Evolutionary conservation across 2,888 invertebrate genomes (phyloP).

Genomic region (Coecobrya sp.): DNA sequence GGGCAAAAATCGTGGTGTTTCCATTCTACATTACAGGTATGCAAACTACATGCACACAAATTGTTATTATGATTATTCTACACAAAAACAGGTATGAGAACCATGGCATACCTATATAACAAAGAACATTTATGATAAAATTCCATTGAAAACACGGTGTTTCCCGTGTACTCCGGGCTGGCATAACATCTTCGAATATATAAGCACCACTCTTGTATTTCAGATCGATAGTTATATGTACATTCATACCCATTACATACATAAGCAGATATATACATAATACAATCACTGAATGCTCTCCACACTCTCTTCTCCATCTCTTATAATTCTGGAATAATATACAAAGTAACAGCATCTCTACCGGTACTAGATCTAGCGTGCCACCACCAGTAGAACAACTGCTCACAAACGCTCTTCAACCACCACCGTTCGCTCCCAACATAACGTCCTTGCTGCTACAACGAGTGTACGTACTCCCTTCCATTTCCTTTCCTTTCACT

Average conservation of each 20-base stretch:
- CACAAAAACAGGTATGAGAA: background rate
- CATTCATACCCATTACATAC: background rate
- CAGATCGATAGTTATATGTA: constrained; percentile 65
- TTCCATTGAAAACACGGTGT: background rate
- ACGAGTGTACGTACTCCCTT: constrained; percentile 31
- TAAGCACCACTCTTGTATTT: constrained; percentile 32
- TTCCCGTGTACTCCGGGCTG: background rate
- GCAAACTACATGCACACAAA: constrained; percentile 18
- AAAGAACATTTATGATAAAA: background rate
- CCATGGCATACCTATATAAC: background rate
- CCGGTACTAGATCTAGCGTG: background rate
- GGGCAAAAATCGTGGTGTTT: constrained; percentile 16
- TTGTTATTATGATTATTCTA: background rate
- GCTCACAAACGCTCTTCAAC: constrained; percentile 42
- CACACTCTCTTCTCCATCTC: background rate
- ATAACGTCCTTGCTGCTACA: background rate
- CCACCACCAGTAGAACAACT: constrained; percentile 49
- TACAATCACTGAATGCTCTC: background rate
- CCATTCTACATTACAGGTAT: constrained; percentile 32
- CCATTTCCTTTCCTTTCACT: constrained; percentile 67
- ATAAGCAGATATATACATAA: background rate
- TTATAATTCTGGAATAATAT: background rate
- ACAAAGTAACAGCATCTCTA: background rate
- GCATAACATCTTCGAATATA: background rate
- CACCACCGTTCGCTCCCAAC: constrained; percentile 21